Conservation (phyloP, 2,113 vertebrate genomes). For the Chiloscyllium plagiosum region DNA sequence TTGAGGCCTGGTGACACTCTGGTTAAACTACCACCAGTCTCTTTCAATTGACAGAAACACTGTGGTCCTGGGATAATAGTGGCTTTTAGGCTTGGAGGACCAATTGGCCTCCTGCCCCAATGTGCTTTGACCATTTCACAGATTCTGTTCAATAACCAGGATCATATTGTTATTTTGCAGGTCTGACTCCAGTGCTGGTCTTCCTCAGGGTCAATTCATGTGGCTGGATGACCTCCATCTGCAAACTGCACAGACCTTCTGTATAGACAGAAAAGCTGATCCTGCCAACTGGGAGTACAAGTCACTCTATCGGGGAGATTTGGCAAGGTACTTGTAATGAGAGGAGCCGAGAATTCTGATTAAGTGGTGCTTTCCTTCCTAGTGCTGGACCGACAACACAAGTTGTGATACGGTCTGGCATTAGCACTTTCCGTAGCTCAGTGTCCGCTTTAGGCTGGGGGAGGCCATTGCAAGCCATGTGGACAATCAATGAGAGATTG, state of each 20-base stretch:
- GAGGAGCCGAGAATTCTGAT: background rate
- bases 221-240: conserved; percentile 81
- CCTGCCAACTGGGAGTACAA: conserved; percentile 90
- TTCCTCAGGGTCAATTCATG: conserved; percentile 45
- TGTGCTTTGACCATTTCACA: background rate
- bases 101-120: too few relatives aligned
- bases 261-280: conserved; percentile 78
- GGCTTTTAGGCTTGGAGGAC: too few relatives aligned
- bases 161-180: background rate
- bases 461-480: background rate
- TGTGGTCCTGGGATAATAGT: too few relatives aligned
- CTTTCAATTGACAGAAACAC: too few relatives aligned
- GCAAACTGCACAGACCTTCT: conserved; percentile 61
- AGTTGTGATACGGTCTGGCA: background rate
- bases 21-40: too few relatives aligned
- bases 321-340: conserved; percentile 67
- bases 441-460: background rate
- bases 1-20: too few relatives aligned
- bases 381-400: background rate
- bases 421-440: background rate
- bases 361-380: background rate
- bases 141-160: background rate
- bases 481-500: background rate
- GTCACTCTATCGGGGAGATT: conserved; percentile 82
- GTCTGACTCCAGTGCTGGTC: conserved; percentile 25